Conservation (phyloP, 2,888 invertebrate species). For the Stenodema calcarata region DNA sequence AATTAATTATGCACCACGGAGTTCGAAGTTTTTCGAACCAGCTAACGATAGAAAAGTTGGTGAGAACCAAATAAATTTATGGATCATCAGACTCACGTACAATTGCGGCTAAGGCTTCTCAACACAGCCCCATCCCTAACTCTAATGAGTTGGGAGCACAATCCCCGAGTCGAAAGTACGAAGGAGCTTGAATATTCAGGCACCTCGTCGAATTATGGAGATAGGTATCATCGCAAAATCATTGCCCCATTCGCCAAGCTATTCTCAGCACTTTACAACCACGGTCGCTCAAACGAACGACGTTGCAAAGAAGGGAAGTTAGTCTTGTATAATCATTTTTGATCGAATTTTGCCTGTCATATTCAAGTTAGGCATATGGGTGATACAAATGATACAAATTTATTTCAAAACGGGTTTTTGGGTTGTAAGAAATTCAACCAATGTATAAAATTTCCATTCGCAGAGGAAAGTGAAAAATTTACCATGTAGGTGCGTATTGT, state of each 20-base stretch:
- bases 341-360: no score
- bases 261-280: neutral
- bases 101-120: neutral
- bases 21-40: no score
- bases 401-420: no score
- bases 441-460: no score
- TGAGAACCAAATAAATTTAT: neutral
- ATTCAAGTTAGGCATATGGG: no score
- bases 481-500: no score
- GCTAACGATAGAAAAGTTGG: no score
- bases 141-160: neutral
- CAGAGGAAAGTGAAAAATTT: no score
- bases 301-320: neutral
- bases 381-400: no score
- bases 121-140: neutral
- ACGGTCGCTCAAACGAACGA: neutral
- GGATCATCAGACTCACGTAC: neutral
- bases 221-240: conserved; percentile 1
- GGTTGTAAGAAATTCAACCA: no score
- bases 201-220: neutral
- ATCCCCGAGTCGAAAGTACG: neutral
- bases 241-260: neutral
- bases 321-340: neutral
- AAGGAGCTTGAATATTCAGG: conserved; percentile 3
- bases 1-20: no score